Percentiles rank a stretch among this genome's conserved stretches.
These are phyloP conservation scores for Drosophila lutescens DNA, from an alignment of 2,888 invertebrate genomes.

Conservation along the genomic window DNA sequence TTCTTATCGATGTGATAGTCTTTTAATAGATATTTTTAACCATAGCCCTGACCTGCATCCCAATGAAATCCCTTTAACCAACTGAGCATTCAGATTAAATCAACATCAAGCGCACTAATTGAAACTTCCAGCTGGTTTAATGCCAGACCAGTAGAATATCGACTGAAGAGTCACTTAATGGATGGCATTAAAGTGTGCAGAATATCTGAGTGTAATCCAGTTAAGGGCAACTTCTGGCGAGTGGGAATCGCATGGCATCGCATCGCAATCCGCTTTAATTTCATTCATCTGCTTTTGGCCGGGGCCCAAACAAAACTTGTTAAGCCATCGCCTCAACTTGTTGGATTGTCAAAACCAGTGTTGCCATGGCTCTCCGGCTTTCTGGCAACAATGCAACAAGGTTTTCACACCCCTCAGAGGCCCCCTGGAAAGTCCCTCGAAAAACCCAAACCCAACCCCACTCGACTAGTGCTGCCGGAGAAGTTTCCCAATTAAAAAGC, in stretches of 20 bases:
- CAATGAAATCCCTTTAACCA: neutral
- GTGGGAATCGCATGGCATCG: slow-evolving; percentile 1
- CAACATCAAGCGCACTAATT: slow-evolving; percentile 4
- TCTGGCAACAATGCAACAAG: slow-evolving; percentile 42
- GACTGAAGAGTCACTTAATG: slow-evolving; percentile 8
- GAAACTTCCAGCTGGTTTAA: slow-evolving; percentile 1
- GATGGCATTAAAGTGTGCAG: slow-evolving; percentile 5
- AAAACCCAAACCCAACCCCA: neutral
- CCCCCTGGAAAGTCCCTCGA: neutral
- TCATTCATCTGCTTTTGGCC: slow-evolving; percentile 33
- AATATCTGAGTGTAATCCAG: slow-evolving; percentile 20
- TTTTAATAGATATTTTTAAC: too few species aligned
- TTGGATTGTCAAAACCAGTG: slow-evolving; percentile 54
- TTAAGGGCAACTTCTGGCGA: slow-evolving; percentile 25
- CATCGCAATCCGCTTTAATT: slow-evolving; percentile 27
- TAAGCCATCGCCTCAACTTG: slow-evolving; percentile 51
- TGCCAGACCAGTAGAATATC: slow-evolving; percentile 1
- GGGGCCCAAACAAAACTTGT: slow-evolving; percentile 36
- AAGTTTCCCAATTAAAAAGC: slow-evolving; percentile 53
- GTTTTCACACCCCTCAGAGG: slow-evolving; percentile 3
- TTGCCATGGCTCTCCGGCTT: slow-evolving; percentile 32
- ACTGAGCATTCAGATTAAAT: neutral
- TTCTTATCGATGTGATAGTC: too few species aligned
- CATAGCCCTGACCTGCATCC: neutral
- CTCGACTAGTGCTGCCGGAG: slow-evolving; percentile 11